phyloP scores from a whole-genome alignment of 2,888 invertebrate species.

The Heliconius erato region DNA sequence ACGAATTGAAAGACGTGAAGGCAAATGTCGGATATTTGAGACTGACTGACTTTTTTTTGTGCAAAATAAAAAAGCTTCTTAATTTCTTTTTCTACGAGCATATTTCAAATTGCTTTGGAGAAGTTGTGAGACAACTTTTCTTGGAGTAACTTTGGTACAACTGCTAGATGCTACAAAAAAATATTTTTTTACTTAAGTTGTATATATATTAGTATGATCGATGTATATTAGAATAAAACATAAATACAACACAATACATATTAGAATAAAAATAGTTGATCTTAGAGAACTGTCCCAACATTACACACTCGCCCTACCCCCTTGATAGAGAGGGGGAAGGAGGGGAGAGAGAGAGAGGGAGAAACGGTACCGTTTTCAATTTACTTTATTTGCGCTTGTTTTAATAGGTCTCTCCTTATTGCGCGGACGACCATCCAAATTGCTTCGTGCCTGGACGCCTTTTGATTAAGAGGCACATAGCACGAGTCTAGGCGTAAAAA shows the following conservation, averaged over 20 bases:
- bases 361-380: constrained; percentile 82
- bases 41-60: constrained; percentile 16
- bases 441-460: constrained; percentile 83
- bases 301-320: constrained; percentile 60
- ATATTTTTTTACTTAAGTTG: not conserved
- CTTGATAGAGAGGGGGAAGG: constrained; percentile 50
- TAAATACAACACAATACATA: not conserved
- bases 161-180: not conserved
- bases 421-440: constrained; percentile 81
- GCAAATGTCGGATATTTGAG: constrained; percentile 13
- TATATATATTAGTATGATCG: not conserved
- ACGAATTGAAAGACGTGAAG: constrained; percentile 44
- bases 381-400: constrained; percentile 85
- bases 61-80: constrained; percentile 15
- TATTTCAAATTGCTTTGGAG: constrained; percentile 3
- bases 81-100: constrained; percentile 8
- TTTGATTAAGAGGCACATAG: constrained; percentile 77
- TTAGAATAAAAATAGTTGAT: constrained; percentile 31
- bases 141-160: not conserved
- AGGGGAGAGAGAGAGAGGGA: constrained; percentile 50
- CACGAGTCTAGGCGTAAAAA: constrained; percentile 68
- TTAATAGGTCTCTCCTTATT: constrained; percentile 85
- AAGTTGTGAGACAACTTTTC: not conserved
- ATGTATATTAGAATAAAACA: not conserved
- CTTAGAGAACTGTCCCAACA: constrained; percentile 45